These are phyloP conservation scores for Lepidurus packardi DNA, from an alignment of 1,140 invertebrate genomes.

Conservation along the genomic window DNA sequence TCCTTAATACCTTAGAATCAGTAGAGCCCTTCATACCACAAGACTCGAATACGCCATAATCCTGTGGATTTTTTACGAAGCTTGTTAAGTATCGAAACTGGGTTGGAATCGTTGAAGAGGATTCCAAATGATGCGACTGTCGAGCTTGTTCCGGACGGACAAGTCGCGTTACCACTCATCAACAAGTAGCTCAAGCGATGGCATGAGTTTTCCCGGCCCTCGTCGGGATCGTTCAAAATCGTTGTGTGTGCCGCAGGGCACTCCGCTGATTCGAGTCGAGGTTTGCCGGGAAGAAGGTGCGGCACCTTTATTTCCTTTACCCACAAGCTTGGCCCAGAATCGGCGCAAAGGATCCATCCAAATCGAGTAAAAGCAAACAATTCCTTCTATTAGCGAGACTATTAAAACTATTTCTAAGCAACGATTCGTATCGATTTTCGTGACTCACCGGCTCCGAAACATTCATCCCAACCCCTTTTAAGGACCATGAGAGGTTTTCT, in stretches of 20 bases:
- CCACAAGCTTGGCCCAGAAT: background rate
- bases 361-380: slow-evolving; percentile 26
- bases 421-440: background rate
- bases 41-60: too few species aligned
- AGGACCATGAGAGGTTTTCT: background rate
- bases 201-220: slow-evolving; percentile 33
- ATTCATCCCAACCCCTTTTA: background rate
- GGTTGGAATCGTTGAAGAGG: background rate
- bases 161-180: slow-evolving; percentile 28
- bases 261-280: slow-evolving; percentile 37
- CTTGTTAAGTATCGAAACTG: background rate
- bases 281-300: slow-evolving; percentile 29
- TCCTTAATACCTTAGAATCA: too few species aligned
- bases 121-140: slow-evolving; percentile 27
- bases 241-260: slow-evolving; percentile 39
- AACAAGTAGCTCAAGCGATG: slow-evolving; percentile 31
- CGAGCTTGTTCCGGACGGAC: slow-evolving; percentile 31
- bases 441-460: background rate
- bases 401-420: background rate
- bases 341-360: slow-evolving; percentile 27
- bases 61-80: background rate
- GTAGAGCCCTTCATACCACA: too few species aligned
- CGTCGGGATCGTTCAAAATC: slow-evolving; percentile 41
- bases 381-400: background rate
- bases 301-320: background rate